phyloP scores from a whole-genome alignment of 2,113 vertebrate species.

The Tragelaphus imberbis region DNA sequence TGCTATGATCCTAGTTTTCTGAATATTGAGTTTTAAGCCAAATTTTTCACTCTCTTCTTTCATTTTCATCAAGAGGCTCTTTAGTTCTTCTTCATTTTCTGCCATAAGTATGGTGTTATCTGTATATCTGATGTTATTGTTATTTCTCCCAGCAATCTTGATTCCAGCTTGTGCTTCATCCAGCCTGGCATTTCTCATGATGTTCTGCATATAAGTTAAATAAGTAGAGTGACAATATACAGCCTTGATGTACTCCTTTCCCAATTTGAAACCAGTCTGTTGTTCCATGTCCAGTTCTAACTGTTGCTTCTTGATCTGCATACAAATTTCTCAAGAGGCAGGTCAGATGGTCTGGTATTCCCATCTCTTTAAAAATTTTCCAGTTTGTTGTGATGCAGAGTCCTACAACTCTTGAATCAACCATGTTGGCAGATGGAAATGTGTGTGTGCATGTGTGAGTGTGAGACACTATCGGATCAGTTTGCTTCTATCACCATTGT shows the following conservation, averaged over 20 bases:
- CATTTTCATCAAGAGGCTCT: neutral
- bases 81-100: neutral
- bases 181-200: neutral
- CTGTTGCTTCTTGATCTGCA: neutral
- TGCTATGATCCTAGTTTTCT: neutral
- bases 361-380: neutral
- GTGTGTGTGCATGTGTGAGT: neutral
- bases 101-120: neutral
- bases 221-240: neutral
- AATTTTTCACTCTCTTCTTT: neutral
- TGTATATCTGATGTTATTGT: neutral
- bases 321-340: neutral
- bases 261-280: neutral
- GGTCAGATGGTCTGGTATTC: neutral
- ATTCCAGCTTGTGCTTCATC: neutral
- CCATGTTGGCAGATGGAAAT: neutral
- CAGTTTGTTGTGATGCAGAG: neutral
- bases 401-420: neutral
- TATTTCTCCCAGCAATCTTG: neutral
- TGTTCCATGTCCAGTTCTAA: neutral
- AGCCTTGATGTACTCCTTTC: neutral
- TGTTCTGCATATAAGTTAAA: neutral
- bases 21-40: neutral
- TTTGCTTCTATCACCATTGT: neutral
- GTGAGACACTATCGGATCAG: neutral